Evolutionary conservation across 2,797 vertebrate species (phyloP), one percentile per base, ranked within the genome.

Genomic region (Sternarchorhynchus goeldii): DNA sequence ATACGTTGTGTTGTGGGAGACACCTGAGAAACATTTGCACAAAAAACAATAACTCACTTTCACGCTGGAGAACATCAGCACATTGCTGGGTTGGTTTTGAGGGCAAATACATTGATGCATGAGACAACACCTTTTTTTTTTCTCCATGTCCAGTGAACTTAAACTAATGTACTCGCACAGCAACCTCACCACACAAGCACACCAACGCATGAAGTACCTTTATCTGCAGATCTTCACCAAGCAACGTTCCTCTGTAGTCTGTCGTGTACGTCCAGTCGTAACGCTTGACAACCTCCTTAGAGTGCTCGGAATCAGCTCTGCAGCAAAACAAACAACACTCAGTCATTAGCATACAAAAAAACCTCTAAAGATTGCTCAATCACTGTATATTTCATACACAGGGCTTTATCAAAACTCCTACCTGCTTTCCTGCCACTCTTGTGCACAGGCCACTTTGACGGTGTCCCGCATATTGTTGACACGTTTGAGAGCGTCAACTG

Each of bases 231-330:
- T 89, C 85, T 5, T 96, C 95, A 83, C 96, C 96, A 21, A 97
- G 88, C 73, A 99, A 86, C 0, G 97, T 97, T 75, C 97, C 97
- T 90, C 93, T 96, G 88, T 99, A 99, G 85, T 99, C 96, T 68
- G 97, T 99, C 41, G 97, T 99, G 82, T 96, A 99, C 0, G 97
- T 99, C 97, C 97, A 99, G 79, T 99, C 97, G 3, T 97, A 98
- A 0, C 94, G 96, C 76, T 94, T 96, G 77, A 96, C 89, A 73
- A 97, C 92, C 75, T 98, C 97, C 88, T 96, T 96, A 67, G 93
- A 94, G 88, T 96, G 96, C 57, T 99, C 97, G 1, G 95, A 94
- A 36, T 98, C 97, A 2, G 93, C 92, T 91, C 97, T 98, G 73
- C 14, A 76, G 14, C 7, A 39, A 53, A 50, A 3, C 16, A 71